phyloP scores from a whole-genome alignment of 1,140 invertebrate genomes.

The Penaeus chinensis region DNA sequence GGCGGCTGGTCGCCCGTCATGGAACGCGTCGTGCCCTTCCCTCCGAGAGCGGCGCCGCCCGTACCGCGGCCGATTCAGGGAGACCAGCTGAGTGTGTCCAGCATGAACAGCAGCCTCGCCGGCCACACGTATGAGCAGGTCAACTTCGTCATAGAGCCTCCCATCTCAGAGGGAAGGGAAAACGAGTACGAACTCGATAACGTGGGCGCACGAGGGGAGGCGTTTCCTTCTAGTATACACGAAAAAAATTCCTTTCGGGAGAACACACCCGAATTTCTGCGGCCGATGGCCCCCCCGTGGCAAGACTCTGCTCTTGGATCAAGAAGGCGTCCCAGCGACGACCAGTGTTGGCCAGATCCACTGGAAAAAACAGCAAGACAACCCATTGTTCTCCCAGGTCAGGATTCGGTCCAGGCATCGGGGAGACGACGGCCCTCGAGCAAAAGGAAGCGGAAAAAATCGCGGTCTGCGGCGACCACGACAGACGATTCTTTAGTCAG shows the following conservation, averaged over 20 bases:
- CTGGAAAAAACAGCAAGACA: neutral
- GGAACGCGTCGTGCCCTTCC: slow-evolving; percentile 41
- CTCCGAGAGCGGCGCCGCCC: slow-evolving; percentile 48
- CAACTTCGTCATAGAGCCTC: slow-evolving; percentile 50
- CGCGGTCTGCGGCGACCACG: slow-evolving; percentile 50
- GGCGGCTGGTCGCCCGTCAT: slow-evolving; percentile 18
- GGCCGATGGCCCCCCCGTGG: no score
- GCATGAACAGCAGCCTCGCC: slow-evolving; percentile 52
- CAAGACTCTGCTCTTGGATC: no score
- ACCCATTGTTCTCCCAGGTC: neutral
- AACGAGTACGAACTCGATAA: slow-evolving; percentile 48
- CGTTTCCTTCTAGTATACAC: no score
- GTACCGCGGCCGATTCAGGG: slow-evolving; percentile 47
- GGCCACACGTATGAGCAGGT: slow-evolving; percentile 58
- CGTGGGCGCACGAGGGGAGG: neutral
- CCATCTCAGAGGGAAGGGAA: slow-evolving; percentile 46
- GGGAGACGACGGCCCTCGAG: slow-evolving; percentile 11
- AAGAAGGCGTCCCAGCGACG: no score
- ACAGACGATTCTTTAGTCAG: slow-evolving; percentile 41
- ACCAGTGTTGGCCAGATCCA: no score
- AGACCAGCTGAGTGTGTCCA: slow-evolving; percentile 50
- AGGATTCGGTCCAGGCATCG: slow-evolving; percentile 2
- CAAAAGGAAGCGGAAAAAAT: slow-evolving; percentile 50
- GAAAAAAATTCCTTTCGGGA: no score
- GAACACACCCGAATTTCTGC: no score